Percentiles rank a stretch among this genome's conserved stretches.
Evolutionary conservation across 2,797 vertebrate species (phyloP).

Genomic region (Enteromius fasciolatus): DNA sequence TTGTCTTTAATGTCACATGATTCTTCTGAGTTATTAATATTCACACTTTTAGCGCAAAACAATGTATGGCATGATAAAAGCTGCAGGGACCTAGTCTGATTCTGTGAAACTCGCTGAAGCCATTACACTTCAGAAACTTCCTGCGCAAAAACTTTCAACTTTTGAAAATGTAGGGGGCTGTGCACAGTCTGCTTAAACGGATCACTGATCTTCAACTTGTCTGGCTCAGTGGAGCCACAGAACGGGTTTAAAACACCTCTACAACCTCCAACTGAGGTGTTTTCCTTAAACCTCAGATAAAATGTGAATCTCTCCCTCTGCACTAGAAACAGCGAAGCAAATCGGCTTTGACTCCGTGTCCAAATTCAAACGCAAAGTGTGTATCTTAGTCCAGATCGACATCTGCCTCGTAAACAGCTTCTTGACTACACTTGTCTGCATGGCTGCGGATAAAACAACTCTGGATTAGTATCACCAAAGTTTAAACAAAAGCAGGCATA

Average conservation of each 20-base stretch:
- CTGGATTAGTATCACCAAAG: not conserved
- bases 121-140: not conserved
- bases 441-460: constrained; percentile 9
- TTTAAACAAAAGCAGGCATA: not conserved
- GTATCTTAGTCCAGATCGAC: constrained; percentile 34
- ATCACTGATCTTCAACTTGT: constrained; percentile 3
- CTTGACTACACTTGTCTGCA: constrained; percentile 22
- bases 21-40: not conserved
- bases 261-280: constrained; percentile 4
- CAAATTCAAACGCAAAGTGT: not conserved
- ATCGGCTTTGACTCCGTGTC: not conserved
- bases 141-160: not conserved
- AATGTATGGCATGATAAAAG: not conserved
- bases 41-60: not conserved
- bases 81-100: not conserved
- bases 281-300: constrained; percentile 32
- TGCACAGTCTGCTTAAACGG: not conserved
- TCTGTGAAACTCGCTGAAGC: not conserved
- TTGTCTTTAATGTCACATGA: not conserved
- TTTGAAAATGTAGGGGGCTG: not conserved
- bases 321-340: constrained; percentile 4
- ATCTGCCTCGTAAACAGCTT: constrained; percentile 10
- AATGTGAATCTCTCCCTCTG: constrained; percentile 26
- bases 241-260: not conserved
- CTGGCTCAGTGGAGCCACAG: not conserved